Conservation (phyloP, 2,113 vertebrate genomes). For the Rousettus leschenaultii region DNA sequence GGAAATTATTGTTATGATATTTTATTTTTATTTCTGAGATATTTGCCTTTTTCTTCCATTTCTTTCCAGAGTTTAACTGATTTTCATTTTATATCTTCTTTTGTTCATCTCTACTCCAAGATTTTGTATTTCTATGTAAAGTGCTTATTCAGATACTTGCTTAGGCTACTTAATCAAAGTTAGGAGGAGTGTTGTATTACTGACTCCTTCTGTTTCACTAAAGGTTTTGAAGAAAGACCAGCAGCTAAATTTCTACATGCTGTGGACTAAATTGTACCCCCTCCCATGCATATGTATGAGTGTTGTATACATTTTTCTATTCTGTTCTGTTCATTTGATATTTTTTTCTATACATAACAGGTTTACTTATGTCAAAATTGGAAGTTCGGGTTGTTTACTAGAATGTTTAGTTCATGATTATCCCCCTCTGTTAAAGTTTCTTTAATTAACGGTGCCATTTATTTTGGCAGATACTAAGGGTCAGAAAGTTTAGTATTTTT, state of each 20-base stretch:
- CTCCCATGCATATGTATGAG: not conserved
- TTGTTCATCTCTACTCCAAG: not conserved
- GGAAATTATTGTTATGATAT: not conserved
- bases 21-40: not conserved
- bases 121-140: not conserved
- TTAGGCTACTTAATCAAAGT: not conserved
- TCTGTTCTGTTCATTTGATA: not conserved
- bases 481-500: not conserved
- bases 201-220: not conserved
- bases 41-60: not conserved
- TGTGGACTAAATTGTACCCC: not conserved
- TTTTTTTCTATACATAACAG: not conserved
- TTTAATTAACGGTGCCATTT: not conserved
- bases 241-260: not conserved
- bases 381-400: not conserved
- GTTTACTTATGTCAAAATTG: not conserved
- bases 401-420: not conserved
- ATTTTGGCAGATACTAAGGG: not conserved
- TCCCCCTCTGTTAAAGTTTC: not conserved
- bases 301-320: not conserved
- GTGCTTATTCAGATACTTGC: not conserved
- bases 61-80: not conserved
- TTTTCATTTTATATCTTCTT: not conserved
- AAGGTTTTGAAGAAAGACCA: not conserved
- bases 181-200: not conserved